Base-by-base conservation (phyloP, 2,113 vertebrate species). In the Ceyx cyanopectus region DNA sequence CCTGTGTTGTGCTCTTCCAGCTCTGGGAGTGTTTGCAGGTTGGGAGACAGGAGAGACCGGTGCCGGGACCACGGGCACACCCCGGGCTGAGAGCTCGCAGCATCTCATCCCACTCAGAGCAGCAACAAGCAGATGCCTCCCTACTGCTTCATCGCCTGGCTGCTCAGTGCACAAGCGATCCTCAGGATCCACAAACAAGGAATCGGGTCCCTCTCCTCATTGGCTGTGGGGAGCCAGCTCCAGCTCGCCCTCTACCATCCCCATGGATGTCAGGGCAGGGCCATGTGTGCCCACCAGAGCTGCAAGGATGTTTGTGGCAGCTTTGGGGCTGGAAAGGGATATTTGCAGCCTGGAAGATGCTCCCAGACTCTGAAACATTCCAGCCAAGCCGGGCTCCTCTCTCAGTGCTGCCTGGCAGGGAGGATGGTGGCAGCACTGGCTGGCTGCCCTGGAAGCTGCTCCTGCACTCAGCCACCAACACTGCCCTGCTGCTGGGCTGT, bases 1-100 rank as follows among this genome's bases (percentile, higher is more conserved):
- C 74, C 32, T 5, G 15, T 20, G 50, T 54, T 22, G 65, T 91
- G 26, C 43, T 1, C 50, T 15, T 51, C 26, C 50, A 54, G 46
- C 62, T 43, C 68, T 2, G 0, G 32, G 16, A 53, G 32, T 1
- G 0, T 34, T 14, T 5, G 1, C 0, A 0, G 60, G n/a, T 34
- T 5, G 10, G 18, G 16, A 34, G 26, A 32, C 0, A 1, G 32
- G 43, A 46, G 37, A 15, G 4, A 1, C 51, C 5, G 1, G 41
- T 4, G 1, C 84, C 6, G 57, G 74, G 65, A 40, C 26, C 7
- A 3, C 1, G 1, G 57, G 80, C 8, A 2, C 53, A 10, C 45
- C 65, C 34, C 1, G 4, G 61, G 57, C 81, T 30, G 12, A 0
- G 23, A 46, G 61, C 37, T 6, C 1, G 1, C 4, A 2, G 2